phyloP scores from a whole-genome alignment of 2,888 invertebrate species.

The Aquatica leii region DNA sequence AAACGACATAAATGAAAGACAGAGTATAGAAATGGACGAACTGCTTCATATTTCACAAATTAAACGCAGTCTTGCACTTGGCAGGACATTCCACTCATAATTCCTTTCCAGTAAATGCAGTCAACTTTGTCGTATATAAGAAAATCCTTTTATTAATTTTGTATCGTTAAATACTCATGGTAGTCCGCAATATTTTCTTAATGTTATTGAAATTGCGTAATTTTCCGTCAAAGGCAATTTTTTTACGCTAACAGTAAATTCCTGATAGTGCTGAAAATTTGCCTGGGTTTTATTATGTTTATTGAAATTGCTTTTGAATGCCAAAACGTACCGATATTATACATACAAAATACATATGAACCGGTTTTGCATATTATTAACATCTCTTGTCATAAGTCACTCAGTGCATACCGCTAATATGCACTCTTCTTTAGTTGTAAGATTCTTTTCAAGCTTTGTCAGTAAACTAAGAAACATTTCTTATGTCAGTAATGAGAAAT shows the following conservation, averaged over 20 bases:
- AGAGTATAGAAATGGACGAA: slow-evolving; percentile 34
- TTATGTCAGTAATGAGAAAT: slow-evolving; percentile 49
- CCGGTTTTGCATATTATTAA: slow-evolving; percentile 47
- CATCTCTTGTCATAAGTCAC: slow-evolving; percentile 48
- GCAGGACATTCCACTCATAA: slow-evolving; percentile 40
- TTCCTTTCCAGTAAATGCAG: slow-evolving; percentile 27
- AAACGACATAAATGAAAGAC: slow-evolving; percentile 38
- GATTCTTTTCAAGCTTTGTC: slow-evolving; percentile 46
- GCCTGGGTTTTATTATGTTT: neutral
- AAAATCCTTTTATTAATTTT: slow-evolving; percentile 25
- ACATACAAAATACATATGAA: slow-evolving; percentile 25
- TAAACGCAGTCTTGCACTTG: slow-evolving; percentile 39
- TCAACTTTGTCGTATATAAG: slow-evolving; percentile 21
- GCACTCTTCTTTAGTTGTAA: slow-evolving; percentile 37
- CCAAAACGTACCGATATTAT: neutral
- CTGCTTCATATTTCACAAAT: slow-evolving; percentile 40
- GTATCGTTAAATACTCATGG: slow-evolving; percentile 12
- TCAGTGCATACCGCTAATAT: slow-evolving; percentile 47
- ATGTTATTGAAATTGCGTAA: slow-evolving; percentile 5
- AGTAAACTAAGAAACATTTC: slow-evolving; percentile 46
- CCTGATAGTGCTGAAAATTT: too few relatives aligned
- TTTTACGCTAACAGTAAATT: too few relatives aligned
- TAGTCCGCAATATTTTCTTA: slow-evolving; percentile 4
- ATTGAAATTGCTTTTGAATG: slow-evolving; percentile 22
- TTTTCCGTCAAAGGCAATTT: neutral